Conservation (phyloP, 2,113 vertebrate genomes). For the Myotis brandtii region DNA sequence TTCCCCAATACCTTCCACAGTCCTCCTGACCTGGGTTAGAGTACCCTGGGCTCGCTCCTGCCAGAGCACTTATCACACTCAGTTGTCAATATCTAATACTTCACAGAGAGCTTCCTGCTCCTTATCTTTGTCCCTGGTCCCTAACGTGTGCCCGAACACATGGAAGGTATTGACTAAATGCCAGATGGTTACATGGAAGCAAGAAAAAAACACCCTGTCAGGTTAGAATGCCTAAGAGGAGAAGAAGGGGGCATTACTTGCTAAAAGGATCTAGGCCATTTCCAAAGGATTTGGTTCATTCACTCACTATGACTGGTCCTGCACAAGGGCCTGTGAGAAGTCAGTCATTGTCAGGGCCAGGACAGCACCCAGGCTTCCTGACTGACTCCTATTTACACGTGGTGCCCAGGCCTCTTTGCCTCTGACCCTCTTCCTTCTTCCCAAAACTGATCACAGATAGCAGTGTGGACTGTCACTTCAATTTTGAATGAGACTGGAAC, state of each 20-base stretch:
- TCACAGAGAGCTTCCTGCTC: neutral
- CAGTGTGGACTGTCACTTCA: neutral
- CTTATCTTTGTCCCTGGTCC: neutral
- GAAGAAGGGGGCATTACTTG: neutral
- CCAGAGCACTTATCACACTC: neutral
- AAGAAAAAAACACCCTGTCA: neutral
- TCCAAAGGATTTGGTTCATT: neutral
- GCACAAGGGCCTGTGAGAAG: neutral
- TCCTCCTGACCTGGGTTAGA: neutral
- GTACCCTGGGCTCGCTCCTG: rapidly evolving
- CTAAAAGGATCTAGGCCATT: neutral
- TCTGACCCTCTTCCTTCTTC: neutral
- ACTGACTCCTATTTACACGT: neutral
- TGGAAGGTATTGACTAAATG: neutral
- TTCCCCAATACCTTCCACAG: too few species aligned
- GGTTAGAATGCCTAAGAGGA: neutral
- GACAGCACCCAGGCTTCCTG: neutral
- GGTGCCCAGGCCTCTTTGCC: neutral
- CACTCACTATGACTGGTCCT: neutral
- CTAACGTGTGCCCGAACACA: neutral
- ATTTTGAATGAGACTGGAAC: neutral
- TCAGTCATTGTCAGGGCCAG: neutral
- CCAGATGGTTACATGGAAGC: neutral
- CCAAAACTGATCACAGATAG: neutral
- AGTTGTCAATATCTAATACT: neutral